Evolutionary conservation across 2,888 invertebrate genomes (phyloP).

Genomic region (Neocrepidodera transversa): DNA sequence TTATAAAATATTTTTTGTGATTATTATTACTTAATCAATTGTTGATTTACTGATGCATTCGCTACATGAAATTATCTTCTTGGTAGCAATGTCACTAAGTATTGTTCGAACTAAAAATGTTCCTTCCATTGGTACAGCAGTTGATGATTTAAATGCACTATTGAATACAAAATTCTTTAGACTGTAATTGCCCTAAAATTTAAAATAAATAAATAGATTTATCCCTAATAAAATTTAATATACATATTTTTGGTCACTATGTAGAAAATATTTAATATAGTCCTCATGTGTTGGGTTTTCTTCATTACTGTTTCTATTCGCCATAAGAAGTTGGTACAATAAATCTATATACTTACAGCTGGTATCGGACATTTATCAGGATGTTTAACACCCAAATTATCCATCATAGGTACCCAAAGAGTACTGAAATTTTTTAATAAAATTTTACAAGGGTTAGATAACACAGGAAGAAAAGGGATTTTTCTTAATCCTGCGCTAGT

Average conservation of each 20-base stretch:
- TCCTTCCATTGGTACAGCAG: slow-evolving; percentile 1
- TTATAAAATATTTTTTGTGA: too few species aligned
- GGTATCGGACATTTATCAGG: slow-evolving; percentile 13
- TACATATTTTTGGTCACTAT: neutral
- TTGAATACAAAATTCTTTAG: neutral
- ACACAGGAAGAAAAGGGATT: neutral
- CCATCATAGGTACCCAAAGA: neutral
- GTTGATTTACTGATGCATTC: too few species aligned
- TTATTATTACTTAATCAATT: too few species aligned
- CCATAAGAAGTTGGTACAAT: too few species aligned
- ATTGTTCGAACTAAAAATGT: neutral
- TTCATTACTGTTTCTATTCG: too few species aligned
- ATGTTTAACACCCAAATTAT: neutral
- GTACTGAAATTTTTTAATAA: neutral
- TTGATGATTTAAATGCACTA: neutral
- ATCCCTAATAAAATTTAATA: neutral
- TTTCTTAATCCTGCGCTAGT: neutral
- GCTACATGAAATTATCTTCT: slow-evolving; percentile 1
- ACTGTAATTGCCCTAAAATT: slow-evolving; percentile 8
- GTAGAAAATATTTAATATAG: neutral
- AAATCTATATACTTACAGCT: slow-evolving; percentile 7
- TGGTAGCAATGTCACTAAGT: neutral
- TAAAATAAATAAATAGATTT: neutral
- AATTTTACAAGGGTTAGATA: neutral
- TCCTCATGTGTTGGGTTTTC: too few species aligned